A percentile compares a stretch with the other conserved stretches of the same genome.
These are phyloP conservation scores for Listrodromus nycthemerus DNA, from an alignment of 2,888 invertebrate species.

Conservation along the genomic window DNA sequence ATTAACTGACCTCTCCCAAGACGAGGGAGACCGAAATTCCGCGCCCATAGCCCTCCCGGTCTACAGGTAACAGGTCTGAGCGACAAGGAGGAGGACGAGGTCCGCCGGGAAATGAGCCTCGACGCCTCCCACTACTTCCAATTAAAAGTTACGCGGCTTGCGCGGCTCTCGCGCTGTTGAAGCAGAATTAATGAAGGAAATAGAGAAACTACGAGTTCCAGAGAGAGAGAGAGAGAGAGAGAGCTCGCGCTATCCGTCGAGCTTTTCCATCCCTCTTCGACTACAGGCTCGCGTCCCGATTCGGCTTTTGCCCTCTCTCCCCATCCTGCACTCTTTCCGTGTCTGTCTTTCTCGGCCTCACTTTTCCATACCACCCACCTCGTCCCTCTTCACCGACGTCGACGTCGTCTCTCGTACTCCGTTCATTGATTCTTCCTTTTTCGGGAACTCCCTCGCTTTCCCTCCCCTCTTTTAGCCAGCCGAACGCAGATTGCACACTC, in stretches of 20 bases:
- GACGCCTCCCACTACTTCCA: slow-evolving; percentile 82
- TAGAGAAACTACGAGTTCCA: slow-evolving; percentile 79
- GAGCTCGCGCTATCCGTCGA: background rate
- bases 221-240: background rate
- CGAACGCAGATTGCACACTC: slow-evolving; percentile 72
- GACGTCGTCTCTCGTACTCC: slow-evolving; percentile 75
- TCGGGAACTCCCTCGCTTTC: background rate
- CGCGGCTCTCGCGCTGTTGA: slow-evolving; percentile 74
- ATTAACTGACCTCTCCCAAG: slow-evolving; percentile 81
- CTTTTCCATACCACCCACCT: slow-evolving; percentile 34
- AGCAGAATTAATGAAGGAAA: slow-evolving; percentile 83
- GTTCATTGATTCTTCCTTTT: slow-evolving; percentile 78
- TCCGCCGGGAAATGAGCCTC: slow-evolving; percentile 82
- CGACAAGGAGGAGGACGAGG: slow-evolving; percentile 61
- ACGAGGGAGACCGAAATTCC: slow-evolving; percentile 76
- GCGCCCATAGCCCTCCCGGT: slow-evolving; percentile 8
- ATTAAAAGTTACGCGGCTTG: slow-evolving; percentile 82
- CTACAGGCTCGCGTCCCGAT: slow-evolving; percentile 65
- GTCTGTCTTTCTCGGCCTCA: background rate
- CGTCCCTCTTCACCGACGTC: slow-evolving; percentile 30
- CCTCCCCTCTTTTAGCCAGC: slow-evolving; percentile 40
- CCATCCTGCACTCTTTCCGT: slow-evolving; percentile 22
- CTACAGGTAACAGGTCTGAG: slow-evolving; percentile 15
- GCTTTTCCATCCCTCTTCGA: slow-evolving; percentile 66
- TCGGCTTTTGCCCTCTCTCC: slow-evolving; percentile 63